phyloP scores from a whole-genome alignment of 2,797 vertebrate genomes.

The Merluccius polli region DNA sequence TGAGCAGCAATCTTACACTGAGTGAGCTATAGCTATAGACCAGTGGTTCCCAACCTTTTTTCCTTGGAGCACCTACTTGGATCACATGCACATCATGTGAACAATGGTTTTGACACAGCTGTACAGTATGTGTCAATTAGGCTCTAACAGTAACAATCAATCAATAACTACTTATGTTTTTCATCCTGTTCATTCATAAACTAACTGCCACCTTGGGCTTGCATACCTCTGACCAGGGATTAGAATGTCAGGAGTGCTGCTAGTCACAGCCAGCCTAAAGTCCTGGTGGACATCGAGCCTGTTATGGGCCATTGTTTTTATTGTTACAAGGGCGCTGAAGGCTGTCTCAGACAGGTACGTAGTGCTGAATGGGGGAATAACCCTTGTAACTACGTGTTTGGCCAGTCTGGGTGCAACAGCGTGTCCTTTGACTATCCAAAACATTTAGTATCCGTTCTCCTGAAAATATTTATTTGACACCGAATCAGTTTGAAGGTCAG shows the following conservation, averaged over 20 bases:
- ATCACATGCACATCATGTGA: background rate
- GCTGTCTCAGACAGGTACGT: constrained; percentile 7
- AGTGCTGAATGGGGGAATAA: background rate
- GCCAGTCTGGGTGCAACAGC: constrained; percentile 8
- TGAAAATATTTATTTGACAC: constrained; percentile 26
- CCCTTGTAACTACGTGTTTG: background rate
- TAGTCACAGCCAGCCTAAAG: too few relatives aligned
- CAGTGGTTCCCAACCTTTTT: too few relatives aligned
- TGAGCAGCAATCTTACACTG: too few relatives aligned
- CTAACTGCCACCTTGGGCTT: too few relatives aligned
- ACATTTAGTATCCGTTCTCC: constrained; percentile 19
- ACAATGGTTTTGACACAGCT: background rate
- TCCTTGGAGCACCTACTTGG: too few relatives aligned
- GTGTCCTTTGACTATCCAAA: constrained; percentile 23
- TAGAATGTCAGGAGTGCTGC: background rate
- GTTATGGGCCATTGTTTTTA: constrained; percentile 5
- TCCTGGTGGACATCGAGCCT: background rate
- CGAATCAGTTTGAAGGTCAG: constrained; percentile 8
- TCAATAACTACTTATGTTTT: constrained; percentile 7
- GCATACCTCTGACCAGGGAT: constrained; percentile 11
- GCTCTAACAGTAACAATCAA: constrained; percentile 3
- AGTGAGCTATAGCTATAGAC: too few relatives aligned
- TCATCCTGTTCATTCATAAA: background rate
- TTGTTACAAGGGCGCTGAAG: constrained; percentile 18
- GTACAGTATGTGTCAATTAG: too few relatives aligned